Base-by-base conservation (phyloP, 2,113 vertebrate species). In the Notarius lentiginosus region DNA sequence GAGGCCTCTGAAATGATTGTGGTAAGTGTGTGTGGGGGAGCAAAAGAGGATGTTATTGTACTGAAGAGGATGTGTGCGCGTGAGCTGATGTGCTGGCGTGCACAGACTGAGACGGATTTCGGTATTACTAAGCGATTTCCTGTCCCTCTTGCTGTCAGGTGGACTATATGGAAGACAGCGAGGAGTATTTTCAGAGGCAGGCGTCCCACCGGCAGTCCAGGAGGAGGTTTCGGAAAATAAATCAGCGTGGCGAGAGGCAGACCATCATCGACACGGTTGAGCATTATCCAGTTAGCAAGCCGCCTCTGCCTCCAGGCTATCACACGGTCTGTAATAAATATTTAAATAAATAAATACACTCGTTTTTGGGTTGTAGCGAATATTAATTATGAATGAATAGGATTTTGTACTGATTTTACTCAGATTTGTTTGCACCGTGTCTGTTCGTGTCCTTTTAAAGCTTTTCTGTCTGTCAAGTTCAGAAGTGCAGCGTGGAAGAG, bases 111-210 rank as follows among this genome's bases (percentile, higher is more conserved):
- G 53, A 60, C 27, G 1, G 15, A 22, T 79, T 76, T 51, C 73
- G 4, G 14, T 3, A 20, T 20, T 7, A 47, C 72, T 75, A 75
- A 75, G 22, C 11, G 6, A 12, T 18, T 27, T 34, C 15, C 68
- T 63, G 5, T 30, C 24, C n/a, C 41, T 5, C 15, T 18, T 18
- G 20, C 7, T 77, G 34, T 56, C 49, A 91, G 91, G 96, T 97
- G 90, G 97, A 97, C 94, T 97, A 97, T 90, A 95, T 97, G 95
- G 97, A 97, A 94, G 97, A 97, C 95, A 96, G 96, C 94, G 97
- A 97, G 91, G 97, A 97, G 84, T 97, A 97, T 92, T 97, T 97
- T 89, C 97, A 97, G 73, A 95, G 96, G n/a, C 97, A 97, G 93
- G 96, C 96, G n/a, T 97, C 97, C 91, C 96, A 97, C 86, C 93